phyloP scores from a whole-genome alignment of 92 coral and sea anemone genomes.

The Siderastrea siderea region DNA sequence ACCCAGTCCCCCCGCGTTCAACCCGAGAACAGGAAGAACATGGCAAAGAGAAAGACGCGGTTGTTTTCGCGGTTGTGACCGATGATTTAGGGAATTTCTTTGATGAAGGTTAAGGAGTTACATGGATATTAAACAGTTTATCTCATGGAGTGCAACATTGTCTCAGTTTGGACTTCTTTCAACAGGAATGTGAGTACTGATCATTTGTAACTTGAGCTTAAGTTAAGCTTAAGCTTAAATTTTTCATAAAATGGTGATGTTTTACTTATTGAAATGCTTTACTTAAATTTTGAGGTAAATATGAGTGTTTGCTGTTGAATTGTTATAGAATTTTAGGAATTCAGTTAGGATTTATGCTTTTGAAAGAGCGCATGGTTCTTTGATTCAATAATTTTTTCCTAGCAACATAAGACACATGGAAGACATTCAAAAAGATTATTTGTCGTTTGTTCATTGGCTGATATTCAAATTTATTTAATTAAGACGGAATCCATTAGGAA shows the following conservation, averaged over 20 bases:
- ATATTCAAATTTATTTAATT: neutral
- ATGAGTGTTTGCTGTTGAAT: no score
- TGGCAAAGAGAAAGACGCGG: neutral
- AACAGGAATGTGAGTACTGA: slow-evolving; percentile 85
- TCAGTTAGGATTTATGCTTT: neutral
- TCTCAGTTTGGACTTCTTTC: slow-evolving; percentile 82
- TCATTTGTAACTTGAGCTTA: neutral
- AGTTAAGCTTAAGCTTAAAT: neutral
- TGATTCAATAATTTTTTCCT: neutral
- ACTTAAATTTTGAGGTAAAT: no score
- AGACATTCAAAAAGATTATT: neutral
- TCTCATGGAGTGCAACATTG: slow-evolving; percentile 81
- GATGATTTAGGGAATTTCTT: neutral
- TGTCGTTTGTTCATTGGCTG: slow-evolving; percentile 23
- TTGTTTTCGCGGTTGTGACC: neutral
- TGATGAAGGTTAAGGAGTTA: neutral
- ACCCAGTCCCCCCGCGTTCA: slow-evolving; percentile 11
- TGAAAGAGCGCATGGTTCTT: neutral
- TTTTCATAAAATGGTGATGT: no score
- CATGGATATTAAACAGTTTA: slow-evolving; percentile 71
- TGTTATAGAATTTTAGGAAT: neutral
- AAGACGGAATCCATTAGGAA: no score
- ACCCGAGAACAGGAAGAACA: neutral
- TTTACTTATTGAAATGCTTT: no score
- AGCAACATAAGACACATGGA: neutral